Conservation (phyloP, 2,797 vertebrate species). For the Knipowitschia caucasica region DNA sequence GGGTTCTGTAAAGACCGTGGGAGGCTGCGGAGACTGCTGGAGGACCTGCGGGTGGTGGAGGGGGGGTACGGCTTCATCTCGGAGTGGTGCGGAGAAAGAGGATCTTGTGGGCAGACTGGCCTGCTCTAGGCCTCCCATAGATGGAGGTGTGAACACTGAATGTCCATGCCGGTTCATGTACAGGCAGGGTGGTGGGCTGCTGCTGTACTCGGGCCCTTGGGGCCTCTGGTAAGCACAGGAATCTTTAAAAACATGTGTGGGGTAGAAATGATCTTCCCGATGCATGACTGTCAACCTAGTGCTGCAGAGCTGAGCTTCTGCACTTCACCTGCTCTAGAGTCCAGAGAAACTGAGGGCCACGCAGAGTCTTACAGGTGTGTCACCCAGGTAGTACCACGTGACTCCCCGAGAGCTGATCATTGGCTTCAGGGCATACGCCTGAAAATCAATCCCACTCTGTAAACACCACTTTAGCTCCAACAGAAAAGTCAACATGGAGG, state of each 20-base stretch:
- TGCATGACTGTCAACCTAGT: constrained; percentile 82
- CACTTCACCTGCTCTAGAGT: constrained; percentile 60
- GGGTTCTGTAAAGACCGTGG: constrained; percentile 78
- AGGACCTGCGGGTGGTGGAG: constrained; percentile 79
- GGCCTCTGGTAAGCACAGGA: constrained; percentile 88
- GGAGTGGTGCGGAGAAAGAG: constrained; percentile 82
- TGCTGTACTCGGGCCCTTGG: constrained; percentile 84
- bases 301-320: constrained; percentile 48
- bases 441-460: constrained; percentile 73
- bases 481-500: constrained; percentile 35
- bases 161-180: constrained; percentile 90
- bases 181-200: constrained; percentile 91
- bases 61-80: constrained; percentile 84
- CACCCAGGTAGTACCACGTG: constrained; percentile 78
- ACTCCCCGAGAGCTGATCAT: constrained; percentile 64
- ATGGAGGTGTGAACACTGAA: constrained; percentile 75
- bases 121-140: constrained; percentile 82
- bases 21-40: constrained; percentile 72
- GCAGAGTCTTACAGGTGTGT: constrained; percentile 73
- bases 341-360: constrained; percentile 65
- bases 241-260: constrained; percentile 90
- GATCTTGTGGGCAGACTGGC: constrained; percentile 83
- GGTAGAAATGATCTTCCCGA: constrained; percentile 88
- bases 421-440: constrained; percentile 60
- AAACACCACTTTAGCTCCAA: constrained; percentile 64